A percentile compares a stretch with the other conserved stretches of the same genome.
Conservation (phyloP, 2,797 vertebrate species). For the Paguma larvata region DNA sequence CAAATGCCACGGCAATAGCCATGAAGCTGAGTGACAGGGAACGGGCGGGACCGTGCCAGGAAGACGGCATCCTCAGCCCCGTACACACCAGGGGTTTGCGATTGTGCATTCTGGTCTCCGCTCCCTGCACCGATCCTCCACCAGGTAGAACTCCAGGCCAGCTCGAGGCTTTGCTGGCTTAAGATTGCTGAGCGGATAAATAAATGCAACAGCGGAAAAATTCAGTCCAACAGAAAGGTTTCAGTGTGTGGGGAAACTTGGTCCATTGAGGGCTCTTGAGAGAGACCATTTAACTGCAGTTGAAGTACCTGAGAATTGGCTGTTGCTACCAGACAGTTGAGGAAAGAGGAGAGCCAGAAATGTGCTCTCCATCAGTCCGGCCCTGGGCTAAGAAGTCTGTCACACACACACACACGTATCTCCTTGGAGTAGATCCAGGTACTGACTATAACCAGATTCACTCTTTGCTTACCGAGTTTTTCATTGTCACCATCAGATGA, state of each 20-base stretch:
- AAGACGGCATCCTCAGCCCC: background rate
- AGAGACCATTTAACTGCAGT: background rate
- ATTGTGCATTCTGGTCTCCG: background rate
- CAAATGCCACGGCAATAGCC: background rate
- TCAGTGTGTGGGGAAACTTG: background rate
- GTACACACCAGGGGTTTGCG: background rate
- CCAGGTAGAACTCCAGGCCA: background rate
- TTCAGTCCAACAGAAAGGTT: background rate
- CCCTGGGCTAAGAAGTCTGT: background rate
- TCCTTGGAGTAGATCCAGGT: background rate
- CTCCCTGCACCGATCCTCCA: background rate
- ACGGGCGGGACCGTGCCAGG: background rate
- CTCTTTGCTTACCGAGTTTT: background rate
- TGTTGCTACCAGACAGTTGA: background rate
- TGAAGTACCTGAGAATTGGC: background rate
- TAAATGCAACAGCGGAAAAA: background rate
- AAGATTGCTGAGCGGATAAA: background rate
- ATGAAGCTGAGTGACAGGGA: background rate
- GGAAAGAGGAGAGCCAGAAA: background rate
- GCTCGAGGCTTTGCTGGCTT: conserved; percentile 21
- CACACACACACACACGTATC: background rate
- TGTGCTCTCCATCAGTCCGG: background rate
- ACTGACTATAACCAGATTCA: background rate
- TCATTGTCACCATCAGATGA: background rate
- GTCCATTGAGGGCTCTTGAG: background rate